phyloP scores from a whole-genome alignment of 2,797 vertebrate genomes.

The Leptodactylus fallax region DNA sequence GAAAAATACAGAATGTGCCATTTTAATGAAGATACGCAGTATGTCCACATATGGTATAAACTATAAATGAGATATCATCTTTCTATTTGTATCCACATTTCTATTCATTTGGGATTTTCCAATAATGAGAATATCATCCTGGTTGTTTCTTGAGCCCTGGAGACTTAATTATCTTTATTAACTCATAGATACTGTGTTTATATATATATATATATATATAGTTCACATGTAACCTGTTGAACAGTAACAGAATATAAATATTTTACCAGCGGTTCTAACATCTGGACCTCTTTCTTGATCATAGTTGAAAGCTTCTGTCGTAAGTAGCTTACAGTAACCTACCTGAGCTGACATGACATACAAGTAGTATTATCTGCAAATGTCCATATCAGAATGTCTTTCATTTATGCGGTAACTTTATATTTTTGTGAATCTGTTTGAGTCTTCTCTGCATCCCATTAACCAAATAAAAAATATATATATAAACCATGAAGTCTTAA shows the following conservation, averaged over 20 bases:
- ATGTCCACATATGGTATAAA: too few species aligned
- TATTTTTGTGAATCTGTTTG: neutral
- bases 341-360: neutral
- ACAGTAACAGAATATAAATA: neutral
- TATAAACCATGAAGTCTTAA: too few species aligned
- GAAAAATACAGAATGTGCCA: too few species aligned
- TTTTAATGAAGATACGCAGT: too few species aligned
- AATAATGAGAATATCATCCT: neutral
- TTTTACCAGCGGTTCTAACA: neutral
- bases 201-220: conserved; percentile 11
- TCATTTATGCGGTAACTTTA: neutral
- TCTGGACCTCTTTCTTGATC: neutral
- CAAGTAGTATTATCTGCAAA: neutral
- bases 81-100: neutral
- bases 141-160: neutral
- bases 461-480: neutral
- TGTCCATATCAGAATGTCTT: neutral
- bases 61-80: neutral
- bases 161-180: conserved; percentile 20
- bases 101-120: neutral
- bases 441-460: neutral
- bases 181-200: neutral
- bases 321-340: neutral
- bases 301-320: neutral
- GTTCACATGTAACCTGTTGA: neutral